These are phyloP conservation scores for Steinernema hermaphroditum DNA, from an alignment of 2,888 invertebrate species.

Conservation along the genomic window DNA sequence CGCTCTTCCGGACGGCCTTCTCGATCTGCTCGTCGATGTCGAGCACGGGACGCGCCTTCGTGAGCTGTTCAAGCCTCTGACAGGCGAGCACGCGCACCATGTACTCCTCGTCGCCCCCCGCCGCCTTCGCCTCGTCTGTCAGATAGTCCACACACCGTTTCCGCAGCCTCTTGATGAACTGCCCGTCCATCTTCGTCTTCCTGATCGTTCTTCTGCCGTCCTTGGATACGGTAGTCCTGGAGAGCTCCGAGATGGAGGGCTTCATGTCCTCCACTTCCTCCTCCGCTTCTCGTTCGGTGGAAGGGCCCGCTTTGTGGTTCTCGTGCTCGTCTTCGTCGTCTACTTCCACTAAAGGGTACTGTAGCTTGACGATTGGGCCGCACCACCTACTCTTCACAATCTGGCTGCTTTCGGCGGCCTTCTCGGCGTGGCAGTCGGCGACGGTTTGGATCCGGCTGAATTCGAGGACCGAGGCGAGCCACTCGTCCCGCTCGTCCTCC, in stretches of 20 bases:
- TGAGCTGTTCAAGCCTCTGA: conserved; percentile 6
- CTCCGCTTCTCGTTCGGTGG: not conserved
- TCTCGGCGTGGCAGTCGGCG: not conserved
- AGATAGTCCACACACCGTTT: not conserved
- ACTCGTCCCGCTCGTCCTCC: conserved; percentile 3
- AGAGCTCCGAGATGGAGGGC: not conserved
- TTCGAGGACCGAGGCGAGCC: conserved; percentile 9
- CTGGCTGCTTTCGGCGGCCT: not conserved
- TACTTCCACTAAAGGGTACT: conserved; percentile 1
- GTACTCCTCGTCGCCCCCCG: conserved; percentile 1
- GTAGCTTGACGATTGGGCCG: not conserved
- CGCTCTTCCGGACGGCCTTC: conserved; percentile 2
- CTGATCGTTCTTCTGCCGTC: not conserved
- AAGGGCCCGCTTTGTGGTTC: not conserved
- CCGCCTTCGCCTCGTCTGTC: not conserved
- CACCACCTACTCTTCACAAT: not conserved
- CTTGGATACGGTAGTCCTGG: not conserved
- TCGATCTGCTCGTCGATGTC: conserved; percentile 23
- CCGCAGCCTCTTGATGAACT: not conserved
- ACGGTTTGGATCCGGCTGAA: not conserved
- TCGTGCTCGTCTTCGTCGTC: conserved; percentile 4
- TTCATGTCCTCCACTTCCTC: not conserved
- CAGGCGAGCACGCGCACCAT: conserved; percentile 5
- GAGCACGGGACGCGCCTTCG: not conserved
- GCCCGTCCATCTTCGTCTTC: not conserved